Evolutionary conservation across 1,140 invertebrate species (phyloP), one percentile per base, ranked within the genome.

Genomic region (Thereuonema tuberculata): DNA sequence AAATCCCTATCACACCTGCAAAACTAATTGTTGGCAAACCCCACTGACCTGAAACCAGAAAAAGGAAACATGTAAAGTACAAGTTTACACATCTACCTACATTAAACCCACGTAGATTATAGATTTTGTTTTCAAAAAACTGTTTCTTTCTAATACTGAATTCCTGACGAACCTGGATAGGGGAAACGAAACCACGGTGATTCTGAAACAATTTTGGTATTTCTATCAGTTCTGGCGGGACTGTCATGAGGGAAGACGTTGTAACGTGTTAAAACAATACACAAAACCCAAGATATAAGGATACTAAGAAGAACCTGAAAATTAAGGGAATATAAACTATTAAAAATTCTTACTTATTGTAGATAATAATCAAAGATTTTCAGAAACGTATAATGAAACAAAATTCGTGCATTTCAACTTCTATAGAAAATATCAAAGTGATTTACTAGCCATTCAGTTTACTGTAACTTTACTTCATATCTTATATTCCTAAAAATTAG

Each of bases 151-250:
- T n/a, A n/a, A n/a, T n/a, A n/a, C n/a, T n/a, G n/a, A n/a, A n/a
- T n/a, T n/a, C n/a, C n/a, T n/a, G 61, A 65, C 64, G 70, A 71
- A 84, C 83, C 82, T 63, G 89, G 89, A 76, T 92, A 92, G 14
- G 89, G 89, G 27, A 93, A 69, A 28, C 87, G 77, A 69, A 93
- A 87, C 88, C 88, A 92, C 0, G 83, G 80, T 0, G 87, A 82
- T 65, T 84, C 79, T 21, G 75, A 72, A 17, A 92, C 72, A 55
- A 89, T 86, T 60, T 81, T 78, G 0, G 85, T 64, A 65, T 87
- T 86, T 3, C 82, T 79, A 67, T 93, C 89, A 0, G 87, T 87
- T 56, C 89, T 75, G 0, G 85, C 87, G 5, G 81, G 79, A 74
- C 89, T 84, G 1, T 80, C 81, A 1, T 71, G 66, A 0, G 81